Evolutionary conservation across 2,888 invertebrate genomes (phyloP), one percentile per base, ranked within the genome.

Genomic region (Fragum sueziense): DNA sequence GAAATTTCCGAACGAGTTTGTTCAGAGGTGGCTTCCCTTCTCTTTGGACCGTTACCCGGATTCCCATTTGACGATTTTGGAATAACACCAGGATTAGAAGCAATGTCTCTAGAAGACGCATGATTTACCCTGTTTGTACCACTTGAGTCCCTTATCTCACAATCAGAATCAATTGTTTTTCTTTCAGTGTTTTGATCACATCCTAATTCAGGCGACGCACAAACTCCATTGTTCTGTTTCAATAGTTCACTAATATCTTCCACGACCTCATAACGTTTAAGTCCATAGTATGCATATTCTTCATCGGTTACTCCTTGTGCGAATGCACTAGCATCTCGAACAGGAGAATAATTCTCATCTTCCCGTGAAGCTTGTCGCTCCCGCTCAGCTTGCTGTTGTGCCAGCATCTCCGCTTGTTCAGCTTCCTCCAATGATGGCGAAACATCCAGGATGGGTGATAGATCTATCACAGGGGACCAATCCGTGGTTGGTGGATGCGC

Each of bases 401-500:
- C 91, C 37, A 91, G 76, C 92, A 92, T 92, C 80, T 92, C 91
- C 51, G 88, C 91, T 74, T 92, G 91, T 72, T 93, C 93, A 0
- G 93, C 93, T 37, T 92, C 92, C 78, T 93, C 93, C 27, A 93
- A 85, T 0, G 93, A 93, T 0, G 94, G 93, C 0, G 94, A 93
- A 3, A 93, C 93, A 84, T 94, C 94, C 37, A 93, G 69, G 47
- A 94, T 94, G 0, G 94, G 94, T 1, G 94, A 94, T 3, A 94
- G 88, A 73, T 94, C 94, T 41, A 92, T 93, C 9, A 93, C 92
- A 2, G 94, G 94, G 0, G 94, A 93, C 94, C 94, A 94, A 85
- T 93, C 92, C 0, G 90, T 90, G 7, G 89, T 89, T 6, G 92
- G 90, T 0, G 92, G 92, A 27, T 91, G 80, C 0, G 87, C 91